These are phyloP conservation scores for Caenorhabditis sp. DNA, from an alignment of 2,888 invertebrate genomes.

Conservation along the genomic window DNA sequence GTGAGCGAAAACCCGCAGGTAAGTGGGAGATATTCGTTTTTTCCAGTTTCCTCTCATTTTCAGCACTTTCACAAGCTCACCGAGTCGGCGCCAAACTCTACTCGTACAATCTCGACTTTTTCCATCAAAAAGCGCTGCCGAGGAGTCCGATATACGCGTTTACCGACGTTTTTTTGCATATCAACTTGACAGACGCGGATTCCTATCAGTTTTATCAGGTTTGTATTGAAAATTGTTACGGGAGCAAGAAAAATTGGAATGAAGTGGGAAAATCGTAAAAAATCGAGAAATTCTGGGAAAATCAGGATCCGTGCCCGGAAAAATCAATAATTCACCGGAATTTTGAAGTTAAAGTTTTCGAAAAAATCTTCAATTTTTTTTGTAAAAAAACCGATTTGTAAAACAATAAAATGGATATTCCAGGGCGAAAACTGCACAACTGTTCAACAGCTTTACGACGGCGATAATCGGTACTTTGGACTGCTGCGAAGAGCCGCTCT, in stretches of 20 bases:
- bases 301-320: too few species aligned
- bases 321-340: too few species aligned
- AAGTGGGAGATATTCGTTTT: background rate
- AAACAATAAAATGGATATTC: background rate
- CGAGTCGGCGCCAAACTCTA: slow-evolving; percentile 37
- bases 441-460: slow-evolving; percentile 66
- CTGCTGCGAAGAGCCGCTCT: slow-evolving; percentile 93
- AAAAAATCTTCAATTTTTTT: too few species aligned
- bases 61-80: slow-evolving; percentile 34
- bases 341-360: too few species aligned
- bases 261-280: too few species aligned
- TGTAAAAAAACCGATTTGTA: background rate
- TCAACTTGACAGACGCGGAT: slow-evolving; percentile 67
- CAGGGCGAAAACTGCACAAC: slow-evolving; percentile 69
- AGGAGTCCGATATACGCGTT: slow-evolving; percentile 60
- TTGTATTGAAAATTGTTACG: background rate
- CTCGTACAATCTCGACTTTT: slow-evolving; percentile 63
- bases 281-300: too few species aligned
- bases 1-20: slow-evolving; percentile 42
- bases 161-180: slow-evolving; percentile 68
- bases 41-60: too few species aligned
- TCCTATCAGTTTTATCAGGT: slow-evolving; percentile 72
- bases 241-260: too few species aligned
- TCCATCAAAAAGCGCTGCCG: slow-evolving; percentile 52
- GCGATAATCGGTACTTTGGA: slow-evolving; percentile 84